phyloP scores from a whole-genome alignment of 2,797 vertebrate genomes.

The Hydrocynus forskahlii region DNA sequence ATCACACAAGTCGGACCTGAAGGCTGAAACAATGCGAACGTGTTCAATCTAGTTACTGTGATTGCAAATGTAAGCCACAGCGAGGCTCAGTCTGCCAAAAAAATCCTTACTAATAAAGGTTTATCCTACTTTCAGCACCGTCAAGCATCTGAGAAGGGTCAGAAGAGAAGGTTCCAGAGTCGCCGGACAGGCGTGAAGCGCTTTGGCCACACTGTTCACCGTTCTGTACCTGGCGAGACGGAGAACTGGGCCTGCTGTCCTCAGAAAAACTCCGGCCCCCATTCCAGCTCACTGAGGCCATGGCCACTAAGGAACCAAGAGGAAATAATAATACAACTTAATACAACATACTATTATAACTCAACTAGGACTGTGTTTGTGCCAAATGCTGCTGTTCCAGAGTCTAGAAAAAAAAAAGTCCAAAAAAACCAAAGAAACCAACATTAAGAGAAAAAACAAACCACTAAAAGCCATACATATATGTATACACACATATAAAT shows the following conservation, averaged over 20 bases:
- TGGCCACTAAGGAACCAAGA: constrained; percentile 30
- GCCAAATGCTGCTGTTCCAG: too few species aligned
- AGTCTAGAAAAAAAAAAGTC: too few species aligned
- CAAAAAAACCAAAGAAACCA: too few species aligned
- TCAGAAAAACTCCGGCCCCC: constrained; percentile 37
- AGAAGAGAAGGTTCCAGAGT: constrained; percentile 49
- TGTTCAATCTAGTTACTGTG: background rate
- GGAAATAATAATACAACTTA: too few species aligned
- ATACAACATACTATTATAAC: too few species aligned
- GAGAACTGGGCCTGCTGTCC: constrained; percentile 13
- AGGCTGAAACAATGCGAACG: constrained; percentile 59
- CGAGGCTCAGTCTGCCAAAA: background rate
- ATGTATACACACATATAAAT: too few species aligned
- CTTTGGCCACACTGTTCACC: constrained; percentile 18
- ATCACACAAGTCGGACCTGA: constrained; percentile 57
- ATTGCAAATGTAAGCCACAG: background rate
- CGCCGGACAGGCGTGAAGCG: constrained; percentile 42
- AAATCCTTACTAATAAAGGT: too few species aligned
- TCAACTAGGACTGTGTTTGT: too few species aligned
- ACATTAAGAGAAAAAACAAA: too few species aligned
- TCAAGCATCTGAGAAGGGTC: constrained; percentile 61
- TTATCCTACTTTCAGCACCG: constrained; percentile 63
- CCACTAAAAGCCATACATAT: too few species aligned
- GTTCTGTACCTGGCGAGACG: too few species aligned
- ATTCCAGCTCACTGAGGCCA: constrained; percentile 43